Percentiles rank a stretch among this genome's conserved stretches.
These are phyloP conservation scores for Gambusia holbrooki DNA, from an alignment of 2,113 vertebrate genomes.

Conservation along the genomic window DNA sequence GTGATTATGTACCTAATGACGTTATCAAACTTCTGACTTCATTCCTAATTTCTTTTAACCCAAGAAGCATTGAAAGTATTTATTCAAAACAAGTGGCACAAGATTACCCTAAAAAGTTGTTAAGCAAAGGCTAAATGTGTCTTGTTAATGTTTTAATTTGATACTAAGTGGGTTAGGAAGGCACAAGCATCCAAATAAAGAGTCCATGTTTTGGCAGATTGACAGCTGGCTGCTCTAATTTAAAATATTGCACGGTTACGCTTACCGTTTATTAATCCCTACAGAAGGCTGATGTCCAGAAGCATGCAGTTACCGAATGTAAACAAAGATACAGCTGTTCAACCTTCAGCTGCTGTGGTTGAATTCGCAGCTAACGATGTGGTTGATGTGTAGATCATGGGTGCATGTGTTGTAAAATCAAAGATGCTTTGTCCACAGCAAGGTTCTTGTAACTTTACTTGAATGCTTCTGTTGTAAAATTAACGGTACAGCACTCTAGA, in stretches of 20 bases:
- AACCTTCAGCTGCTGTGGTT: background rate
- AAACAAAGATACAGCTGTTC: slow-evolving; percentile 17
- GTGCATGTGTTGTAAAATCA: background rate
- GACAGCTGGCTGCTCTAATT: background rate
- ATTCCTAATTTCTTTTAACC: background rate
- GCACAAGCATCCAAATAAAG: background rate
- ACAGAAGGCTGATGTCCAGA: background rate
- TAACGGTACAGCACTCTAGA: background rate
- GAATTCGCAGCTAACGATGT: slow-evolving; percentile 3
- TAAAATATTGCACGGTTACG: background rate
- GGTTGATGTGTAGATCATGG: background rate
- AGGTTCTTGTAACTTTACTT: background rate
- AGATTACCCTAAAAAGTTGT: background rate
- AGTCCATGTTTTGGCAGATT: background rate
- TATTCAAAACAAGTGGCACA: background rate
- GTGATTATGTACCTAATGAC: background rate
- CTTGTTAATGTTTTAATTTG: background rate
- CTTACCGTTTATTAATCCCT: slow-evolving; percentile 10
- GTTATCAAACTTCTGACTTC: background rate
- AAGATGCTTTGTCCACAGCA: background rate
- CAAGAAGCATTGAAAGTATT: background rate
- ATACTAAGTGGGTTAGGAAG: background rate
- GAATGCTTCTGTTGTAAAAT: background rate
- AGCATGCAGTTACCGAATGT: background rate
- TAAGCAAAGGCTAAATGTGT: background rate